These are phyloP conservation scores for Artibeus lituratus DNA, from an alignment of 2,797 vertebrate species.

Conservation along the genomic window DNA sequence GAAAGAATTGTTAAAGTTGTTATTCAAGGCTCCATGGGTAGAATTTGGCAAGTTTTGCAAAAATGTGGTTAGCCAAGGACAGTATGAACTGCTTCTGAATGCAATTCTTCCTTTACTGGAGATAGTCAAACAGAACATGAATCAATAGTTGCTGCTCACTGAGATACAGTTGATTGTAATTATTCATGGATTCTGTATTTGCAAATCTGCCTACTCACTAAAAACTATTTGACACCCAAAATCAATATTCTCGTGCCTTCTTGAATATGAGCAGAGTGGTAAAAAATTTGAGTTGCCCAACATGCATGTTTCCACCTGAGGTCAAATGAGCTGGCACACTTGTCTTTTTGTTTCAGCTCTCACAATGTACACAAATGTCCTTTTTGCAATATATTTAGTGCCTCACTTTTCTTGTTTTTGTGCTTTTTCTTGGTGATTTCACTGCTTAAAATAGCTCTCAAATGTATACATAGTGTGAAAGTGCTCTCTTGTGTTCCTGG, in stretches of 20 bases:
- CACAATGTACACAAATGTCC: background rate
- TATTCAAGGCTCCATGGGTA: background rate
- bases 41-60: constrained; percentile 41
- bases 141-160: background rate
- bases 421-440: background rate
- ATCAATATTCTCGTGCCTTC: background rate
- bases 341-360: background rate
- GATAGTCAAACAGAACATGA: background rate
- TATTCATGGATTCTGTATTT: background rate
- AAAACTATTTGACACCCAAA: background rate
- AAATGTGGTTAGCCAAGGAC: background rate
- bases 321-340: background rate
- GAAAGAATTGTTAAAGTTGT: constrained; percentile 44
- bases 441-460: background rate
- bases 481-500: background rate
- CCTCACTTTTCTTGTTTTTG: background rate
- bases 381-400: background rate
- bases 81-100: background rate
- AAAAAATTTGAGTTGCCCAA: background rate
- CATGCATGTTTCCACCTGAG: background rate
- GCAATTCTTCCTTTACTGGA: background rate
- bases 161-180: background rate
- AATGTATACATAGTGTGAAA: background rate
- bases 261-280: background rate
- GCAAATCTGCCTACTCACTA: background rate